A percentile compares a stretch with the other conserved stretches of the same genome.
Conservation (phyloP, 1,140 invertebrate species). For the Vanessa atalanta region DNA sequence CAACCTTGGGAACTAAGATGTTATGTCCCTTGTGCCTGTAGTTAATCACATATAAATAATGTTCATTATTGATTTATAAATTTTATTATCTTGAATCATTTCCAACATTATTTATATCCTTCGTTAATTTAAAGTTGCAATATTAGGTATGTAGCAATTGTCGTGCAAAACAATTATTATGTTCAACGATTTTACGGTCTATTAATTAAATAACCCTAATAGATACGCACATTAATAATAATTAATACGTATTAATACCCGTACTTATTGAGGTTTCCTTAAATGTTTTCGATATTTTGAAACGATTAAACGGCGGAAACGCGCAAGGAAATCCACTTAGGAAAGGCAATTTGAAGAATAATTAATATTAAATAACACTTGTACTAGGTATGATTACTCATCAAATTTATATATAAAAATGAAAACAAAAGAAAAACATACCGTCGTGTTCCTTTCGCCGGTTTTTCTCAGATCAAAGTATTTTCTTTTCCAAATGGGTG, state of each 20-base stretch:
- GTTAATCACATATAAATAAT: no score
- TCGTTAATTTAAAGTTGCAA: neutral
- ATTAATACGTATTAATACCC: constrained; percentile 3
- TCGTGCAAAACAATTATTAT: neutral
- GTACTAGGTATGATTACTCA: neutral
- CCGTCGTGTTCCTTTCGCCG: no score
- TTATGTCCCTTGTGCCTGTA: no score
- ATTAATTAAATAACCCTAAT: neutral
- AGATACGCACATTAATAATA: neutral
- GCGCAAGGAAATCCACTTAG: constrained; percentile 43
- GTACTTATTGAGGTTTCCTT: constrained; percentile 6
- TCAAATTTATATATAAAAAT: neutral
- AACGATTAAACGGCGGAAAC: constrained; percentile 36
- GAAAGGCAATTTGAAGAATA: constrained; percentile 37
- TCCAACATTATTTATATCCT: neutral
- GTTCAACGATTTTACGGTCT: constrained; percentile 5
- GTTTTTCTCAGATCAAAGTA: no score
- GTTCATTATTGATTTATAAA: no score
- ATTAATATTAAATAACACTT: constrained; percentile 18
- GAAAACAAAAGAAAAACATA: no score
- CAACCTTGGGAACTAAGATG: no score
- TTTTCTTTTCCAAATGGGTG: no score
- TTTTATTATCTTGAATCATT: neutral
- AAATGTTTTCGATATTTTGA: constrained; percentile 15
- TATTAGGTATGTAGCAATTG: neutral